A percentile compares a stretch with the other conserved stretches of the same genome.
Conservation (phyloP, 1,140 invertebrate species). For the Euborellia annulipes region DNA sequence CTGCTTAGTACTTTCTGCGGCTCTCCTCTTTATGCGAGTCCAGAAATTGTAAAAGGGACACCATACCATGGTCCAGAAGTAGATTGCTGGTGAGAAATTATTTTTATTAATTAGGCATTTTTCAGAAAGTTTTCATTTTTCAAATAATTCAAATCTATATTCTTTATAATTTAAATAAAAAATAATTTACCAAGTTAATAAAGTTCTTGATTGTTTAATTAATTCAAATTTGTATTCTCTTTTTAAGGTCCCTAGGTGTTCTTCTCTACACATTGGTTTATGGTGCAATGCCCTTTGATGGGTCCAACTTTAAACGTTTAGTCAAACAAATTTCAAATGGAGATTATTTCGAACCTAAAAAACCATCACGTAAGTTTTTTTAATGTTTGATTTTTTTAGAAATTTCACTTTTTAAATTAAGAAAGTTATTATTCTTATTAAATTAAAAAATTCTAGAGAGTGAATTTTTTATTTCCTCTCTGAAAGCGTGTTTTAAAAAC, state of each 20-base stretch:
- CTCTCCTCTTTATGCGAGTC: constrained; percentile 93
- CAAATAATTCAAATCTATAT: too few relatives aligned
- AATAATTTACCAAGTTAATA: not conserved
- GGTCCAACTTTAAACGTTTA: constrained; percentile 91
- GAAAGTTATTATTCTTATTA: too few relatives aligned
- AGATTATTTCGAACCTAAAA: constrained; percentile 93
- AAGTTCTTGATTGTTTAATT: not conserved
- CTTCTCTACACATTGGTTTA: constrained; percentile 95
- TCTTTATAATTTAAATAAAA: too few relatives aligned
- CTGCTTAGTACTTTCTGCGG: constrained; percentile 93
- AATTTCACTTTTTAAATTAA: too few relatives aligned
- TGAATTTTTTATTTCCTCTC: too few relatives aligned
- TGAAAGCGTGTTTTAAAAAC: too few relatives aligned
- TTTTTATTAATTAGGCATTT: not conserved
- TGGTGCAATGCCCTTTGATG: constrained; percentile 99
- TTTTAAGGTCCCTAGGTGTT: constrained; percentile 95
- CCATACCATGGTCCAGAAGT: constrained; percentile 95
- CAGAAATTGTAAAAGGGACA: constrained; percentile 95
- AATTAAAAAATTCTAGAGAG: too few relatives aligned
- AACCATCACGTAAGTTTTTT: constrained; percentile 78
- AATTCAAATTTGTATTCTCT: constrained; percentile 8
- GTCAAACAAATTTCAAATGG: constrained; percentile 94
- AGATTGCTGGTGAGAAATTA: constrained; percentile 26
- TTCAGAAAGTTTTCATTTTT: too few relatives aligned
- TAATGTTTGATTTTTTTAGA: too few relatives aligned